These are phyloP conservation scores for Drosophila sp. DNA, from an alignment of 1,140 invertebrate genomes.

Conservation along the genomic window DNA sequence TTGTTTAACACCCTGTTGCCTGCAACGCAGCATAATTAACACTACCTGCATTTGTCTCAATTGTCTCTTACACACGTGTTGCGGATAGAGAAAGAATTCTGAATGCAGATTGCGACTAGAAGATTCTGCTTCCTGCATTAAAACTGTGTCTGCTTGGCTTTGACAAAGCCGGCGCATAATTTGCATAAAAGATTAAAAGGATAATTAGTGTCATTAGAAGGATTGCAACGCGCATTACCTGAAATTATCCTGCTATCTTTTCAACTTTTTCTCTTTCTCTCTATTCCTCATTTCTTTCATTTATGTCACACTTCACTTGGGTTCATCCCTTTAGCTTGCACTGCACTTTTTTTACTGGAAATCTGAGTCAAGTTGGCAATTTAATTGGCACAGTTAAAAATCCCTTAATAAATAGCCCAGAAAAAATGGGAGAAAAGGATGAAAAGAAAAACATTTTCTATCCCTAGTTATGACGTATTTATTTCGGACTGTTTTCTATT, in stretches of 20 bases:
- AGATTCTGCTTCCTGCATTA: slow-evolving; percentile 1
- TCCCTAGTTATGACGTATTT: slow-evolving; percentile 38
- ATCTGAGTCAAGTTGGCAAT: slow-evolving; percentile 19
- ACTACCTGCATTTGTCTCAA: slow-evolving; percentile 70
- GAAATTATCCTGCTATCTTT: slow-evolving; percentile 12
- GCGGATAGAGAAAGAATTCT: slow-evolving; percentile 42
- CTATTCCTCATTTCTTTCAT: not conserved
- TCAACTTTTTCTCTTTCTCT: too few relatives aligned
- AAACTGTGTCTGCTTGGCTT: slow-evolving; percentile 12
- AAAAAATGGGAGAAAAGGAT: not conserved
- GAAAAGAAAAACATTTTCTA: not conserved
- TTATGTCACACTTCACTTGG: slow-evolving; percentile 23
- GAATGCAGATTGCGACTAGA: not conserved
- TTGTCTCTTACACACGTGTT: slow-evolving; percentile 57
- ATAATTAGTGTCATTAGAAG: slow-evolving; percentile 77
- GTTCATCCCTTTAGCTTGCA: slow-evolving; percentile 25
- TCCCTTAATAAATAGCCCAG: slow-evolving; percentile 15
- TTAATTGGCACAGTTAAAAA: slow-evolving; percentile 43
- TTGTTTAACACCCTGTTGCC: slow-evolving; percentile 3
- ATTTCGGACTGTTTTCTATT: slow-evolving; percentile 74
- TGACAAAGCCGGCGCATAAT: slow-evolving; percentile 55
- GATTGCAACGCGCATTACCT: slow-evolving; percentile 35
- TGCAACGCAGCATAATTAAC: slow-evolving; percentile 59
- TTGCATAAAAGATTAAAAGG: slow-evolving; percentile 76
- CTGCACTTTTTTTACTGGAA: slow-evolving; percentile 45